A percentile compares a stretch with the other conserved stretches of the same genome.
These are phyloP conservation scores for Zoanthus gigantus DNA, from an alignment of 92 coral and sea anemone species.

Conservation along the genomic window DNA sequence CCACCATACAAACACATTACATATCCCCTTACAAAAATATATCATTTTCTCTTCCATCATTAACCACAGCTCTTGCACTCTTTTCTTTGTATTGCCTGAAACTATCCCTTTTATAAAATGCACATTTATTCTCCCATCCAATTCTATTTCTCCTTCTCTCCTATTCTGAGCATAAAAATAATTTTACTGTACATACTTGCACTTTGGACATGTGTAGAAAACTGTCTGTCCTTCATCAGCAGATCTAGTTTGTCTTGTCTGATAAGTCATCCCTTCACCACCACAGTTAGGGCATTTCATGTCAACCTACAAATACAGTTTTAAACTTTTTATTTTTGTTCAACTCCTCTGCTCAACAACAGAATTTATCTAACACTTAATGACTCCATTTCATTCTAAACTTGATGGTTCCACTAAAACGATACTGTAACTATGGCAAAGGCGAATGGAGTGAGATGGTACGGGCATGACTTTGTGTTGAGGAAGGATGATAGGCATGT, in stretches of 20 bases:
- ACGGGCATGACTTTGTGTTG: too few relatives aligned
- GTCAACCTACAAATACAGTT: constrained; percentile 70
- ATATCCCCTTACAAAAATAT: background rate
- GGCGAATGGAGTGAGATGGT: too few relatives aligned
- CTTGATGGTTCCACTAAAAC: too few relatives aligned
- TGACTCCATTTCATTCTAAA: background rate
- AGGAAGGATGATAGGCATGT: too few relatives aligned
- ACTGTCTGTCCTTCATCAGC: constrained; percentile 99
- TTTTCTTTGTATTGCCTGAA: too few relatives aligned
- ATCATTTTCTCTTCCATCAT: too few relatives aligned
- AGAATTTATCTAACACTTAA: too few relatives aligned
- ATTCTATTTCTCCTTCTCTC: background rate
- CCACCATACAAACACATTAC: background rate
- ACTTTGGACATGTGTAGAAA: constrained; percentile 86
- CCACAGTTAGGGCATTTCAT: constrained; percentile 93
- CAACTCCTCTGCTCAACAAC: background rate
- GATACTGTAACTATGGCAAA: too few relatives aligned
- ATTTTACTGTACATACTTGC: constrained; percentile 74
- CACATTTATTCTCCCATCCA: background rate
- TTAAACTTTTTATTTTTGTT: background rate
- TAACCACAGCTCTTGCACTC: too few relatives aligned
- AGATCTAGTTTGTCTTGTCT: constrained; percentile 92
- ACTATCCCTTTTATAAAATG: too few relatives aligned
- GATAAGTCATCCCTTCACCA: constrained; percentile 94
- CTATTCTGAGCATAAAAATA: background rate